Percentiles rank a stretch among this genome's conserved stretches.
phyloP scores from a whole-genome alignment of 2,888 invertebrate species.

The Drosophila neonasuta region DNA sequence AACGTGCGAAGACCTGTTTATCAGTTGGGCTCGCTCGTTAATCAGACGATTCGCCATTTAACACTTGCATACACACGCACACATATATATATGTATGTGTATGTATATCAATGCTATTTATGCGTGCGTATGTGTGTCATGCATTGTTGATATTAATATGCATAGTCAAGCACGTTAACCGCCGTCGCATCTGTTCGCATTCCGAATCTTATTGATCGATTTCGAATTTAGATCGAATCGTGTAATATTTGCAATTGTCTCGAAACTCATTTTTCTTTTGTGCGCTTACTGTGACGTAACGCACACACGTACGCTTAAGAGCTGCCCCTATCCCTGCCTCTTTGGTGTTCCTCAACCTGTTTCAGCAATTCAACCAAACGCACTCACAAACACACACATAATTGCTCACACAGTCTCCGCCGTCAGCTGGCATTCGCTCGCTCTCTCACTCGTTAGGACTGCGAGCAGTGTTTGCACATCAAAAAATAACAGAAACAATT shows the following conservation, averaged over 20 bases:
- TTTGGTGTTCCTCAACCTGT: not conserved
- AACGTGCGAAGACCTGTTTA: slow-evolving; percentile 38
- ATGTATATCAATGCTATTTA: slow-evolving; percentile 3
- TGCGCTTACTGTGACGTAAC: slow-evolving; percentile 50
- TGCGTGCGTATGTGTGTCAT: slow-evolving; percentile 3
- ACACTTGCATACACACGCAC: slow-evolving; percentile 20
- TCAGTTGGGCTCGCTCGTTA: slow-evolving; percentile 30
- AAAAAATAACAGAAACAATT: not conserved
- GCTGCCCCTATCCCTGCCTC: not conserved
- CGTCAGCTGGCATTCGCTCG: slow-evolving; percentile 19
- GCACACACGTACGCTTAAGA: slow-evolving; percentile 14
- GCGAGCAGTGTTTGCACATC: slow-evolving; percentile 18
- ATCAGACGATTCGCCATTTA: slow-evolving; percentile 46
- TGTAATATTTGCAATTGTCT: slow-evolving; percentile 43
- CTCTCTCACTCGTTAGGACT: slow-evolving; percentile 9
- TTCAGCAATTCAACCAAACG: slow-evolving; percentile 18
- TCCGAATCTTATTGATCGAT: slow-evolving; percentile 42
- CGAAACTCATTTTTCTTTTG: slow-evolving; percentile 22
- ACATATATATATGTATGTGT: not conserved
- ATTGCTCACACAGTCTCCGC: slow-evolving; percentile 21
- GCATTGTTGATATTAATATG: slow-evolving; percentile 7
- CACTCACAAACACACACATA: slow-evolving; percentile 29
- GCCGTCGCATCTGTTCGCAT: slow-evolving; percentile 27
- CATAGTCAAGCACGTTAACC: slow-evolving; percentile 10
- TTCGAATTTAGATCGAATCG: slow-evolving; percentile 48